Conservation (phyloP, 2,888 invertebrate species). For the Yponomeuta plumbellus region DNA sequence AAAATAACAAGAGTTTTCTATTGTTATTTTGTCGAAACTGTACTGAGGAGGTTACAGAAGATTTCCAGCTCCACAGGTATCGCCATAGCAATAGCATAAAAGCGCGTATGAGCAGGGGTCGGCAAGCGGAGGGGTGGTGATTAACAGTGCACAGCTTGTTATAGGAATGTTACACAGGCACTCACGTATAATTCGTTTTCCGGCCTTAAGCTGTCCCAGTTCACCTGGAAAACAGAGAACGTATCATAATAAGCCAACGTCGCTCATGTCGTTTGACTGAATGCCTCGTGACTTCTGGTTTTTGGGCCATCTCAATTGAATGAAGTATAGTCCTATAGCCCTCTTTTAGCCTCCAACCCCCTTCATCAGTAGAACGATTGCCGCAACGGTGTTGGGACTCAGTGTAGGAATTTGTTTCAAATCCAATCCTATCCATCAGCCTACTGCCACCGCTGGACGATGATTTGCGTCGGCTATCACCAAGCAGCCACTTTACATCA, state of each 20-base stretch:
- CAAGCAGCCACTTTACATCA: too few relatives aligned
- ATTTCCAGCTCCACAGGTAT: background rate
- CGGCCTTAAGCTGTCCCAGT: constrained; percentile 77
- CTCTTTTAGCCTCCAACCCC: too few relatives aligned
- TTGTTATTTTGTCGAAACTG: too few relatives aligned
- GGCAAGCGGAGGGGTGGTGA: constrained; percentile 31
- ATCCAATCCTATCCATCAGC: too few relatives aligned
- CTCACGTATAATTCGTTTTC: constrained; percentile 76
- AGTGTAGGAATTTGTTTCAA: too few relatives aligned
- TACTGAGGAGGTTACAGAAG: background rate
- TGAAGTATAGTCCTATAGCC: too few relatives aligned
- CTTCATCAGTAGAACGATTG: too few relatives aligned
- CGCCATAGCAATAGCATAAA: background rate
- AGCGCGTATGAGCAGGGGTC: constrained; percentile 26
- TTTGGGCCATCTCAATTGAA: background rate
- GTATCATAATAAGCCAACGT: constrained; percentile 52
- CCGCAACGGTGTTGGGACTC: too few relatives aligned
- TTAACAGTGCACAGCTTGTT: constrained; percentile 11
- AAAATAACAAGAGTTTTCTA: too few relatives aligned
- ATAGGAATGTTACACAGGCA: constrained; percentile 32
- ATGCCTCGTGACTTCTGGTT: constrained; percentile 21
- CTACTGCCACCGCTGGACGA: too few relatives aligned
- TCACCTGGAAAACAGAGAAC: constrained; percentile 72
- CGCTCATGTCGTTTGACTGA: constrained; percentile 50
- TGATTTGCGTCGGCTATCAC: too few relatives aligned